Percentiles rank a stretch among this genome's conserved stretches.
Evolutionary conservation across 2,113 vertebrate species (phyloP).

Genomic region (Lophotis ruficrista): DNA sequence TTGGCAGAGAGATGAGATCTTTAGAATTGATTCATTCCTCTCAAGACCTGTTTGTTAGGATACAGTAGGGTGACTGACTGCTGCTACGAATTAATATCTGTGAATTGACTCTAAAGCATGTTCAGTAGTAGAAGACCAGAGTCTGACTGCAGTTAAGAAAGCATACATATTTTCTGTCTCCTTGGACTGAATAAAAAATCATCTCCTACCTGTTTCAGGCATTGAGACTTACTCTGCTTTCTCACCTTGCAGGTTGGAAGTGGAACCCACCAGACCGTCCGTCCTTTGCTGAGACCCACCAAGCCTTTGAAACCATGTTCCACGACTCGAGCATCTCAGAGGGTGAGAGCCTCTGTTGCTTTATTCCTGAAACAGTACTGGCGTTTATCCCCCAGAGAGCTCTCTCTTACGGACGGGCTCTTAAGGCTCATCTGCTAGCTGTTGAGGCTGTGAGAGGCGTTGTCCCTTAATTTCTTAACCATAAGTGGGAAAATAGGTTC

Average conservation of each 20-base stretch:
- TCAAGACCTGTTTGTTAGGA: background rate
- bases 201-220: background rate
- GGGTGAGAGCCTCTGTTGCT: slow-evolving; percentile 75
- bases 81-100: background rate
- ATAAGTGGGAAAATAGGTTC: rapidly evolving
- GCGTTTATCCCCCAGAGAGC: background rate
- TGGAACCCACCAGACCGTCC: slow-evolving; percentile 95
- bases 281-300: slow-evolving; percentile 95
- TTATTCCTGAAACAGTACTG: background rate
- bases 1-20: background rate
- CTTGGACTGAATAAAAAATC: background rate
- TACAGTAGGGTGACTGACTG: background rate
- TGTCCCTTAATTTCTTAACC: background rate
- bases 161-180: background rate
- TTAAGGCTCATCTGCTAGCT: background rate
- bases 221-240: background rate
- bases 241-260: slow-evolving; percentile 86
- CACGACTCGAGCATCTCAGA: slow-evolving; percentile 98
- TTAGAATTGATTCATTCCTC: background rate
- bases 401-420: background rate
- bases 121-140: background rate
- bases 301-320: slow-evolving; percentile 99
- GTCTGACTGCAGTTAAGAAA: background rate
- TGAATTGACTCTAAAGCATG: background rate
- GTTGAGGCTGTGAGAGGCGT: background rate